A percentile compares a stretch with the other conserved stretches of the same genome.
These are phyloP conservation scores for Muscidifurax raptorellus DNA, from an alignment of 1,140 invertebrate species.

Conservation along the genomic window DNA sequence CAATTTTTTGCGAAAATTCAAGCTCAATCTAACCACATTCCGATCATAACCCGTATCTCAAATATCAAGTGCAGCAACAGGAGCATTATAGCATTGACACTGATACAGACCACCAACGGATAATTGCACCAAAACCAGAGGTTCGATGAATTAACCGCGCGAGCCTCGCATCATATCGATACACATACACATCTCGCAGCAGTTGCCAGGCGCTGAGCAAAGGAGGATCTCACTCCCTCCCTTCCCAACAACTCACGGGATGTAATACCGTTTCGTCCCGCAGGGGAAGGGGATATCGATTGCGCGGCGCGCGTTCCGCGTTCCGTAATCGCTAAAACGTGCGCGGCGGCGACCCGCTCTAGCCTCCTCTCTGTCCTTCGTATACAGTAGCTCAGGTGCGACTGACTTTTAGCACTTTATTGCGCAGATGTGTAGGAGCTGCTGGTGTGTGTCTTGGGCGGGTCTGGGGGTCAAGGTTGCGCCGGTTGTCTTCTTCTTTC, in stretches of 20 bases:
- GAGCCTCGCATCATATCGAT: slow-evolving; percentile 1
- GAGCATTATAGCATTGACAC: neutral
- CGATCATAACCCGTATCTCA: neutral
- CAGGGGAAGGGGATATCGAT: slow-evolving; percentile 9
- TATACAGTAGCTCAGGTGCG: neutral
- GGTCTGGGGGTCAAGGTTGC: neutral
- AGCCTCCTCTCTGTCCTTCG: neutral
- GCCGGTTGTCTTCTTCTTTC: neutral
- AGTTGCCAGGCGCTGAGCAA: slow-evolving; percentile 2
- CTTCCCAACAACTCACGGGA: neutral
- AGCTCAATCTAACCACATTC: neutral
- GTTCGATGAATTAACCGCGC: slow-evolving; percentile 20
- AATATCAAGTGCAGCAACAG: neutral
- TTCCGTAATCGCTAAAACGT: slow-evolving; percentile 16
- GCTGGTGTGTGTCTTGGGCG: neutral
- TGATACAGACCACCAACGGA: neutral
- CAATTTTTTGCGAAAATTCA: neutral
- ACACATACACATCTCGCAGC: slow-evolving; percentile 7
- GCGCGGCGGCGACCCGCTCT: neutral
- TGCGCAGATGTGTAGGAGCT: neutral
- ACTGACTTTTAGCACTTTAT: neutral
- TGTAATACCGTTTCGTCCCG: neutral
- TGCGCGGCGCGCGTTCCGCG: neutral
- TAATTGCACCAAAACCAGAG: neutral
- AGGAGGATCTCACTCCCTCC: neutral